Evolutionary conservation across 1,140 invertebrate genomes (phyloP).

Genomic region (Oppia nitens): DNA sequence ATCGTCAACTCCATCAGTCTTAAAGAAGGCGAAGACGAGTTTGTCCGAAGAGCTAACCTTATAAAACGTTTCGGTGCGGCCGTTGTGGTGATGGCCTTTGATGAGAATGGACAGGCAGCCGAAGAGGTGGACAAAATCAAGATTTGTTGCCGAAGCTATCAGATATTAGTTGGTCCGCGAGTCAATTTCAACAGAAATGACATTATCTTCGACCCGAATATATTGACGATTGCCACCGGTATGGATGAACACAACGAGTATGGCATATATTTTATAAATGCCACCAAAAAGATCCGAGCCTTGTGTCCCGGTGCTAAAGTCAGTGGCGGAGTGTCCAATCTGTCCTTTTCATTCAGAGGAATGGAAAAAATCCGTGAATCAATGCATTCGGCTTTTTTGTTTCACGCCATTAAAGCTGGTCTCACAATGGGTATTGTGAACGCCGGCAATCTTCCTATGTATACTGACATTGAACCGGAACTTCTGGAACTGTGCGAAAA

Average conservation of each 20-base stretch:
- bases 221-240: constrained; percentile 44
- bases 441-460: constrained; percentile 38
- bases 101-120: constrained; percentile 36
- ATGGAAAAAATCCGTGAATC: constrained; percentile 41
- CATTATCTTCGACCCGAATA: constrained; percentile 48
- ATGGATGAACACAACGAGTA: constrained; percentile 44
- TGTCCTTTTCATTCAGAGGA: constrained; percentile 46
- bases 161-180: constrained; percentile 33
- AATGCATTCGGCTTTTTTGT: constrained; percentile 44
- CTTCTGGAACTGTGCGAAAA: constrained; percentile 35
- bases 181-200: constrained; percentile 40
- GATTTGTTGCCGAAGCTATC: constrained; percentile 39
- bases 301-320: constrained; percentile 36
- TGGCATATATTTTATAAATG: constrained; percentile 39
- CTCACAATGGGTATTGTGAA: constrained; percentile 46
- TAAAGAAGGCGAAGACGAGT: constrained; percentile 36
- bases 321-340: constrained; percentile 44
- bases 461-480: constrained; percentile 36
- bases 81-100: constrained; percentile 40
- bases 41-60: constrained; percentile 30
- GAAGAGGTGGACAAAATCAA: constrained; percentile 36
- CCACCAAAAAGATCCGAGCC: constrained; percentile 28
- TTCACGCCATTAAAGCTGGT: constrained; percentile 41
- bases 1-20: constrained; percentile 43
- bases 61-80: constrained; percentile 41